phyloP scores from a whole-genome alignment of 2,113 vertebrate genomes.

The Piprites chloris region DNA sequence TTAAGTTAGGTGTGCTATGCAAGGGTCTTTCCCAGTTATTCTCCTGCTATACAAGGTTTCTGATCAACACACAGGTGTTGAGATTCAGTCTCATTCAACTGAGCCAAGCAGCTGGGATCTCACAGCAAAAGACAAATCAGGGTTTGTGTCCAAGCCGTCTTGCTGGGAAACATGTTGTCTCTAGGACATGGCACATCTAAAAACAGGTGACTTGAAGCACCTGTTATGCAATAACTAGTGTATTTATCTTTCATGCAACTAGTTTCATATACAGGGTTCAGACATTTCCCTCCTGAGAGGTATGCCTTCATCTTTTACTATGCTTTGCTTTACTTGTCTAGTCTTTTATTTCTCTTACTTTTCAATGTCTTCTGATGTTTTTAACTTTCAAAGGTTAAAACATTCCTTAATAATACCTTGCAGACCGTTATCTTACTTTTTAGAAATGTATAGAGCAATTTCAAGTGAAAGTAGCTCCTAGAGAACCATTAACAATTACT shows the following conservation, averaged over 20 bases:
- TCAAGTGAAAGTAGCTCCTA: conserved; percentile 7
- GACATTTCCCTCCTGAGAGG: neutral
- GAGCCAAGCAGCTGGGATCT: neutral
- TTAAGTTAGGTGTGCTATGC: neutral
- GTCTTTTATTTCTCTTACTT: neutral
- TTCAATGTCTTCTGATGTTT: neutral
- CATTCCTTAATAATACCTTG: neutral
- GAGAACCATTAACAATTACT: neutral
- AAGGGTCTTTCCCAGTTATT: neutral
- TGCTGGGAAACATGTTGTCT: neutral
- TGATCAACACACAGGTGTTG: neutral
- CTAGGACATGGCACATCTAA: neutral
- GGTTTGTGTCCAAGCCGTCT: neutral
- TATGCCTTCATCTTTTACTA: neutral
- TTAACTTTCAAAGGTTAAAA: neutral
- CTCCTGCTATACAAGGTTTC: neutral
- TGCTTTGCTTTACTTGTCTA: neutral
- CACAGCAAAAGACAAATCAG: neutral
- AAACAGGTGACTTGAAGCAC: neutral
- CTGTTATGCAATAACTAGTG: neutral
- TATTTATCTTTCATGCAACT: neutral
- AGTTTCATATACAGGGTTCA: neutral
- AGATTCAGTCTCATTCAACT: neutral
- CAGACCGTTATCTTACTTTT: neutral
- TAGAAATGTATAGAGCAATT: neutral